Evolutionary conservation across 2,797 vertebrate genomes (phyloP), one percentile per base, ranked within the genome.

Genomic region (Sitta carolinensis): DNA sequence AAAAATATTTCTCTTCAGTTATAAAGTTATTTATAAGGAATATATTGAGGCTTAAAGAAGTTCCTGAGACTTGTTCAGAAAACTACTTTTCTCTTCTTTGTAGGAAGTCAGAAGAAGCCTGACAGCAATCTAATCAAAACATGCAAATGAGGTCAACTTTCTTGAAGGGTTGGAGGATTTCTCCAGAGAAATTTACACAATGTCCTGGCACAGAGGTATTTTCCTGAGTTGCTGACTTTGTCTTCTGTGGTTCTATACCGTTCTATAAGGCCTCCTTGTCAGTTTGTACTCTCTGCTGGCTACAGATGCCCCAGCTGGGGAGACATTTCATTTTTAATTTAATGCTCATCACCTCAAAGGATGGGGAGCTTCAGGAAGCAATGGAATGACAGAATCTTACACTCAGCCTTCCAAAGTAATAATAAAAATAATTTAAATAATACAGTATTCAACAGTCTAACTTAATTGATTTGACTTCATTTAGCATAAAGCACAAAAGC

Each of bases 71-170:
- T 93, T 77, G 19, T 36, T 76, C 25, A 6, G 54, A 87, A 84
- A 96, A 93, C 58, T 54, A 16, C 43, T 90, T 92, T 81, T 86
- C 57, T 73, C 59, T 85, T 80, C 68, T 79, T 87, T 55, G 72
- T 74, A 91, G 50, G 67, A 78, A 86, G 74, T 66, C 80, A 93
- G 73, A 91, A 96, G 78, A 79, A 97, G 93, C 78, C 90, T 95
- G 93, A 96, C 94, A 97, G 94, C 91, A 97, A 97, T 96, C 97
- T 97, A 98, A 98, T 98, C 97, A 98, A 97, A 97, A 97, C 96
- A 97, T 97, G 97, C 95, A 97, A 98, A 97, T 98, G 97, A 97
- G 97, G 97, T 97, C 96, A 97, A 96, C 95, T 95, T 97, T 97
- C 96, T 97, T 93, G 94, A 95, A 97, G 96, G 91, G 90, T 20